phyloP scores from a whole-genome alignment of 2,888 invertebrate genomes.

The Encarsia formosa region DNA sequence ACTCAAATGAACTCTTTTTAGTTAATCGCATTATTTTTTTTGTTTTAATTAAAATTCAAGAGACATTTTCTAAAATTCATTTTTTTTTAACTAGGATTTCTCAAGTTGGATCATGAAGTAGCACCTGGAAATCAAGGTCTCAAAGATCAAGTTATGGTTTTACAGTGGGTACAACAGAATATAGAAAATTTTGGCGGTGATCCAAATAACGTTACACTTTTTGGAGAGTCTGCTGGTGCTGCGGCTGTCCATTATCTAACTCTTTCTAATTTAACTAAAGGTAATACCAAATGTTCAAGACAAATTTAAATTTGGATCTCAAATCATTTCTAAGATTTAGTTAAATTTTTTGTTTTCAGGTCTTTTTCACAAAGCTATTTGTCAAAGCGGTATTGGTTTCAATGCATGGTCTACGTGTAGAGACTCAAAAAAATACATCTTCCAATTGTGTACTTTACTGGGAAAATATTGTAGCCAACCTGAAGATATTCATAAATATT shows the following conservation, averaged over 20 bases:
- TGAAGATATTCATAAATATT: slow-evolving; percentile 26
- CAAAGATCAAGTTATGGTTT: slow-evolving; percentile 34
- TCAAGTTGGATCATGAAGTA: slow-evolving; percentile 28
- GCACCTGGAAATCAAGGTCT: too few species aligned
- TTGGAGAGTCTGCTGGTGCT: slow-evolving; percentile 36
- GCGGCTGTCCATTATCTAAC: slow-evolving; percentile 30
- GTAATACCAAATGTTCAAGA: too few species aligned
- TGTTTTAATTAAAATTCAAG: too few species aligned
- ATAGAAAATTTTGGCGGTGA: slow-evolving; percentile 35
- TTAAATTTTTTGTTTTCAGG: too few species aligned
- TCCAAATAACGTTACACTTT: slow-evolving; percentile 34
- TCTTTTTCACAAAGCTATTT: slow-evolving; percentile 28
- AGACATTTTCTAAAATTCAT: neutral
- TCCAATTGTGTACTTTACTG: slow-evolving; percentile 20
- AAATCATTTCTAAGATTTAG: too few species aligned
- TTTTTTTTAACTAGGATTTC: slow-evolving; percentile 28
- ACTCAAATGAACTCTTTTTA: too few species aligned
- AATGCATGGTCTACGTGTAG: slow-evolving; percentile 18
- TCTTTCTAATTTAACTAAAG: slow-evolving; percentile 27
- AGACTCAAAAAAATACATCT: slow-evolving; percentile 10
- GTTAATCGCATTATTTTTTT: too few species aligned
- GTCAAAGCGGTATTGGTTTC: slow-evolving; percentile 20
- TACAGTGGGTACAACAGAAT: slow-evolving; percentile 34
- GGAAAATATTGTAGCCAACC: slow-evolving; percentile 27
- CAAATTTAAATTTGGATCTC: too few species aligned